Conservation (phyloP, 2,797 vertebrate genomes). For the Lacerta bilineata region DNA sequence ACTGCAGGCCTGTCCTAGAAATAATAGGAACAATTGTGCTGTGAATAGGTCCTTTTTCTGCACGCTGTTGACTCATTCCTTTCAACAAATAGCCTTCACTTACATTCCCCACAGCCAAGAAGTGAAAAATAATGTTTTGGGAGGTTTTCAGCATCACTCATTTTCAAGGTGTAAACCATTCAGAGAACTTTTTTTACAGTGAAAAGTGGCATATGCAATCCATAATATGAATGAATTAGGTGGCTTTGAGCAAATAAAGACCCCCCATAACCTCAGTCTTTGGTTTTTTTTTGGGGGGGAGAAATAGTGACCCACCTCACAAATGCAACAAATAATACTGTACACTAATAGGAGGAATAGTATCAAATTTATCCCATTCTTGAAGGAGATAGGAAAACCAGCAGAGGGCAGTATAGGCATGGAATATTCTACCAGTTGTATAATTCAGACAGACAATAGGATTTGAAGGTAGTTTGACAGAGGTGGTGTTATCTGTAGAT, state of each 20-base stretch:
- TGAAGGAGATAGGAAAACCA: not conserved
- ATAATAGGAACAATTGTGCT: not conserved
- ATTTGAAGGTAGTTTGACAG: not conserved
- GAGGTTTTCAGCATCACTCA: too few relatives aligned
- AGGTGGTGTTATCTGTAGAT: not conserved
- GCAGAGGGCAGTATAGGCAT: conserved; percentile 17
- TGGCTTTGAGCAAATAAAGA: not conserved
- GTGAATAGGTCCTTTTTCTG: too few relatives aligned
- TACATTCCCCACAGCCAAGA: not conserved
- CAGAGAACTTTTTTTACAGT: not conserved
- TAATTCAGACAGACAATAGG: not conserved
- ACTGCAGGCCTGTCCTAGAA: not conserved
- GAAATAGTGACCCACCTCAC: not conserved
- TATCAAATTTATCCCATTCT: not conserved
- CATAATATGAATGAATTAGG: not conserved
- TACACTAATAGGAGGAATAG: not conserved
- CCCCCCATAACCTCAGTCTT: not conserved
- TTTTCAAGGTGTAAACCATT: not conserved
- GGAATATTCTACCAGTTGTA: not conserved
- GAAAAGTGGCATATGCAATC: not conserved
- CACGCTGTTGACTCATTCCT: not conserved
- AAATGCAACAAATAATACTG: not conserved
- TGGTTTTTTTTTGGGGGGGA: not conserved
- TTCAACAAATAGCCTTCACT: not conserved
- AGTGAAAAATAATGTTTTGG: not conserved